Percentiles rank a stretch among this genome's conserved stretches.
Evolutionary conservation across 2,113 vertebrate genomes (phyloP).

Genomic region (Peucedramus taeniatus): DNA sequence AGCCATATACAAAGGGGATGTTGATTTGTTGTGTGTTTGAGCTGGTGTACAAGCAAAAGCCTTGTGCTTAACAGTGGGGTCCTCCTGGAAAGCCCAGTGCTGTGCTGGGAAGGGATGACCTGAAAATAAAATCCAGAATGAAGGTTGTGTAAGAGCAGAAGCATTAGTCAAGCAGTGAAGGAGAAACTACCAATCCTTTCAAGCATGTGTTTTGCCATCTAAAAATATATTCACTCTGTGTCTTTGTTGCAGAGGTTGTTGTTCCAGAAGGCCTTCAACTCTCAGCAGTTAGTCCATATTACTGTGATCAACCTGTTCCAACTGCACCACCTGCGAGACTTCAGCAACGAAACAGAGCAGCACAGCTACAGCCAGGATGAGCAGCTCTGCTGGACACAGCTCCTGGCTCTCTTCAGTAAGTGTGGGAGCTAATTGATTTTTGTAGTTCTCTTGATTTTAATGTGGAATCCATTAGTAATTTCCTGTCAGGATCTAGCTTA

Average conservation of each 20-base stretch:
- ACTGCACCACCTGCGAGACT: constrained; percentile 93
- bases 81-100: not conserved
- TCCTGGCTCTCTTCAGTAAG: constrained; percentile 94
- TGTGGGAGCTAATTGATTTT: not conserved
- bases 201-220: not conserved
- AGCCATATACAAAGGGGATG: not conserved
- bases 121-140: not conserved
- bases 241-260: constrained; percentile 83
- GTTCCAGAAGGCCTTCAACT: constrained; percentile 94
- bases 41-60: not conserved
- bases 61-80: not conserved
- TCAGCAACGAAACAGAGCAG: constrained; percentile 81
- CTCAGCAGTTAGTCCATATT: constrained; percentile 97
- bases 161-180: not conserved
- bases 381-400: constrained; percentile 92
- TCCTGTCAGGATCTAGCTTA: not conserved
- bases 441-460: not conserved
- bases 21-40: not conserved
- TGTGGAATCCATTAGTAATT: not conserved
- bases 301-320: constrained; percentile 98
- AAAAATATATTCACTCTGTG: not conserved
- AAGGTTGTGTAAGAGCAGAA: not conserved
- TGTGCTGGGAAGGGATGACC: not conserved
- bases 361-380: constrained; percentile 84
- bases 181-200: not conserved